Evolutionary conservation across 2,797 vertebrate genomes (phyloP).

Genomic region (Gambelia wislizenii): DNA sequence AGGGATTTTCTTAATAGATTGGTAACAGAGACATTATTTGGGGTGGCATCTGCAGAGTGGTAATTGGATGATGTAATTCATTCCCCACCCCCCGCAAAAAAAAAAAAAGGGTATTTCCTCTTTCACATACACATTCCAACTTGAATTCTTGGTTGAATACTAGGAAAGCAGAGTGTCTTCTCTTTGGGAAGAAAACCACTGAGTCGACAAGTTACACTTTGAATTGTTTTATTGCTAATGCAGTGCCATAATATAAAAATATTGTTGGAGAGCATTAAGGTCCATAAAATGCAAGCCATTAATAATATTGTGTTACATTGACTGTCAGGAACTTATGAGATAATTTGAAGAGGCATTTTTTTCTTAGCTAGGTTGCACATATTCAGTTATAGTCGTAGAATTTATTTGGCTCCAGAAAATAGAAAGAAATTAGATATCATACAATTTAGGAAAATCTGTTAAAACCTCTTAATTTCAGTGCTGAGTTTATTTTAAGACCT

Average conservation of each 20-base stretch:
- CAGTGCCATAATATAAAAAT: slow-evolving; percentile 38
- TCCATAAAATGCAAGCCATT: slow-evolving; percentile 64
- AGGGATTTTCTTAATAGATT: background rate
- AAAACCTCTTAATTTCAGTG: background rate
- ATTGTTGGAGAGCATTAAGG: slow-evolving; percentile 48
- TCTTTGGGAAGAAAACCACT: slow-evolving; percentile 22
- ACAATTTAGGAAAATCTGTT: slow-evolving; percentile 36
- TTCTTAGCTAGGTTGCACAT: slow-evolving; percentile 37
- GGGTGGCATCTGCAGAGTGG: too few species aligned
- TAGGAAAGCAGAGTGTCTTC: background rate
- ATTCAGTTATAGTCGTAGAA: background rate
- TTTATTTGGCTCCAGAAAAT: background rate
- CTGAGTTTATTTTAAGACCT: background rate
- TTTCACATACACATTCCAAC: background rate
- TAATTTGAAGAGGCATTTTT: slow-evolving; percentile 57
- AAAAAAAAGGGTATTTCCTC: background rate
- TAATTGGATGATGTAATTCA: background rate
- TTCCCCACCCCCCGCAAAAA: too few species aligned
- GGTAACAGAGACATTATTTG: background rate
- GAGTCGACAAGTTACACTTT: slow-evolving; percentile 29
- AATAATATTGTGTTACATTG: slow-evolving; percentile 54
- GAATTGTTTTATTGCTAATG: slow-evolving; percentile 46
- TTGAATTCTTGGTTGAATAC: background rate
- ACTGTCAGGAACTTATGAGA: slow-evolving; percentile 57
- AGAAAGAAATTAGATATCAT: slow-evolving; percentile 46